Conservation (phyloP, 2,113 vertebrate genomes). For the Neolamprologus fasciatus region DNA sequence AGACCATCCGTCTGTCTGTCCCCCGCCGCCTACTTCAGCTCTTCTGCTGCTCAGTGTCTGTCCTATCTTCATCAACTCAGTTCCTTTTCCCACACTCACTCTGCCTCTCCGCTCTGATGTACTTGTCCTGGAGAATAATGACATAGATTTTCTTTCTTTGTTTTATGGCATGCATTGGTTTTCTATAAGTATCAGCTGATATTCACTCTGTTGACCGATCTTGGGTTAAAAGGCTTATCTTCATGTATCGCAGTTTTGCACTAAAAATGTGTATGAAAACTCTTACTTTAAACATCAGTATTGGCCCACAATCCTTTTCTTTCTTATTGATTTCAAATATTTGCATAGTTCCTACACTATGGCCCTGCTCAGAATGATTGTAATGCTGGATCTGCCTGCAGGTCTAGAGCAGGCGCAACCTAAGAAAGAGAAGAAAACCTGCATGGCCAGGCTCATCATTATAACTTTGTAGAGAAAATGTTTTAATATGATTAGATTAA, state of each 20-base stretch:
- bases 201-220: not conserved
- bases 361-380: not conserved
- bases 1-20: constrained; percentile 45
- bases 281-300: not conserved
- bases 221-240: not conserved
- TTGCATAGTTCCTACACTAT: not conserved
- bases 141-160: not conserved
- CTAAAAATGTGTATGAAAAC: not conserved
- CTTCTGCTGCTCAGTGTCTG: constrained; percentile 15
- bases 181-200: not conserved
- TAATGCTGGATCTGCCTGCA: not conserved
- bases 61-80: not conserved
- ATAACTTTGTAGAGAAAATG: not conserved
- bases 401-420: not conserved
- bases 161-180: not conserved
- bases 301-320: not conserved
- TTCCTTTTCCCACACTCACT: constrained; percentile 1
- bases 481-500: not conserved
- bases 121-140: not conserved
- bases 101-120: not conserved
- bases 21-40: constrained; percentile 33
- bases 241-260: accelerated
- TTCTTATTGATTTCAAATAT: not conserved
- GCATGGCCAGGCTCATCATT: not conserved
- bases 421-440: not conserved